A percentile compares a stretch with the other conserved stretches of the same genome.
Conservation (phyloP, 2,113 vertebrate species). For the Nycticebus coucang region DNA sequence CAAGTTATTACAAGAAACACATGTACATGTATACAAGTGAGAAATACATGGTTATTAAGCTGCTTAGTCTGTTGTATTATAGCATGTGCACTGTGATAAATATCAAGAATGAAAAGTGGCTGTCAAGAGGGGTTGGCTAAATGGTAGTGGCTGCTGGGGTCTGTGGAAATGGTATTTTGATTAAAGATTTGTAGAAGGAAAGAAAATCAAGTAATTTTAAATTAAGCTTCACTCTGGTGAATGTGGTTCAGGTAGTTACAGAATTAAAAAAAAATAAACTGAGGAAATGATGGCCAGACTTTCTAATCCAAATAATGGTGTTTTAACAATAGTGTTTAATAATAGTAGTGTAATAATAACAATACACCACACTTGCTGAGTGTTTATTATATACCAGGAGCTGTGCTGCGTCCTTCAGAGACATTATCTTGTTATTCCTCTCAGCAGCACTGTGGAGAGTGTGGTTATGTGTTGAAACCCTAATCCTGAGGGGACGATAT, state of each 20-base stretch:
- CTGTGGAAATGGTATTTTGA: not conserved
- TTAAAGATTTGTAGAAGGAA: not conserved
- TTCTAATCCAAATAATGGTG: not conserved
- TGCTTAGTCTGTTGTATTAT: too few relatives aligned
- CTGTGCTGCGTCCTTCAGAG: not conserved
- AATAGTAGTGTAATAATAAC: not conserved
- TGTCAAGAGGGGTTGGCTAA: not conserved
- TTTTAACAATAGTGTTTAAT: not conserved
- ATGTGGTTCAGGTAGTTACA: not conserved
- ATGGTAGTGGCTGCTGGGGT: not conserved
- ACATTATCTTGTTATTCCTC: not conserved
- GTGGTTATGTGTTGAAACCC: not conserved
- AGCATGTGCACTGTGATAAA: not conserved
- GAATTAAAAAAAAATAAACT: not conserved
- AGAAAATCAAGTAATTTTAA: not conserved
- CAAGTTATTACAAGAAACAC: not conserved
- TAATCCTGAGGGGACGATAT: not conserved
- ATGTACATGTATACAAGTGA: too few relatives aligned
- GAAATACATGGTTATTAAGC: too few relatives aligned
- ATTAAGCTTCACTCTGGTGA: not conserved
- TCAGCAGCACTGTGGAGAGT: not conserved
- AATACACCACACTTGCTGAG: not conserved
- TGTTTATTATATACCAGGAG: not conserved
- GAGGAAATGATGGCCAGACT: not conserved
- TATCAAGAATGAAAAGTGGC: not conserved